Evolutionary conservation across 2,888 invertebrate genomes (phyloP), one percentile per base, ranked within the genome.

Genomic region (Noctua janthina): DNA sequence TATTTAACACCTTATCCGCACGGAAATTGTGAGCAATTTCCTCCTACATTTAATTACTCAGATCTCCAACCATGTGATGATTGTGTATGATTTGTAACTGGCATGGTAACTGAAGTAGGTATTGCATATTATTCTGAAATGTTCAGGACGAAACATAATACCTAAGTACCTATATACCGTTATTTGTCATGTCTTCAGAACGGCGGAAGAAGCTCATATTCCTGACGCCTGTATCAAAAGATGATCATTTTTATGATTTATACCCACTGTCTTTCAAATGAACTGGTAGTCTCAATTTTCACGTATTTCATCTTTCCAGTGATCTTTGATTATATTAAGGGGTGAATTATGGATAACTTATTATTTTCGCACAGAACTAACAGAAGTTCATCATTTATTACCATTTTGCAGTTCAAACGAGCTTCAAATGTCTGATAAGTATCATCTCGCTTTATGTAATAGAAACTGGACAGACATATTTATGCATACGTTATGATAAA

Each of bases 331-430:
- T 43, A 66, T 17, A 46, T 68, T 67, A 15, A 11, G 23, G 56
- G 17, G 7, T 23, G 29, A 39, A 62, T 56, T 69, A 62, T 70
- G 62, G 29, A 56, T 20, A 43, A 20, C 81, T 71, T 66, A 71
- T 70, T 56, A 76, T 66, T 76, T 81, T 15, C 64, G 10, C 6
- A n/a, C 17, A 49, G 20, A 35, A 15, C 43, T 5, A 23, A 39
- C 43, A 8, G 15, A 54, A 29, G 23, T 54, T 49, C 56, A 79
- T 46, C 66, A 56, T 56, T 56, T 79, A 43, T 70, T 78, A 43
- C 74, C 51, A 68, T 67, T 59, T 79, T n/a, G 59, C 39, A 79
- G 67, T 74, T 79, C 80, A 79, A 80, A 80, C 49, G 68, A 51
- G 20, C n/a, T 59, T 73, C 17, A 79, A 74, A 73, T 46, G 23